A percentile compares a stretch with the other conserved stretches of the same genome.
These are phyloP conservation scores for Trichopria drosophilae DNA, from an alignment of 2,888 invertebrate species.

Conservation along the genomic window DNA sequence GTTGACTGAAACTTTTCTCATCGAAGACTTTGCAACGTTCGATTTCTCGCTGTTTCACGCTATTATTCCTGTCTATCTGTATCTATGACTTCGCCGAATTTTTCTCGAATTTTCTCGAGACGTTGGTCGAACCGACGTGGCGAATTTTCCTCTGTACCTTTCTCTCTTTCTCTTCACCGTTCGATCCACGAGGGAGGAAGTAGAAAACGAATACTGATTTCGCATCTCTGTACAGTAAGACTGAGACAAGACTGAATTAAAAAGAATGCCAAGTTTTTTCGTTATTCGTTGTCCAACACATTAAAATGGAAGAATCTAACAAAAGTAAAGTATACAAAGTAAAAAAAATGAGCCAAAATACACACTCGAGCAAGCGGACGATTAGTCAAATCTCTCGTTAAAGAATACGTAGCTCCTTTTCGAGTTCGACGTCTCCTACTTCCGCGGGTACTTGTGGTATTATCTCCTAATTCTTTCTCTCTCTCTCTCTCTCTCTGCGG, in stretches of 20 bases:
- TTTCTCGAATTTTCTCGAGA: conserved; percentile 14
- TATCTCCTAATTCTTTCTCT: conserved; percentile 15
- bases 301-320: conserved; percentile 6
- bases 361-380: too few relatives aligned
- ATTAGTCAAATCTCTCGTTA: not conserved
- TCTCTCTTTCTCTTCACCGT: not conserved
- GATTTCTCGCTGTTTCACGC: conserved; percentile 5
- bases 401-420: conserved; percentile 15
- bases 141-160: too few relatives aligned
- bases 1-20: conserved; percentile 20
- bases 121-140: too few relatives aligned
- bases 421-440: conserved; percentile 18
- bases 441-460: conserved; percentile 17
- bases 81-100: too few relatives aligned
- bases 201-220: conserved; percentile 25
- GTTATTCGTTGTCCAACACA: conserved; percentile 34
- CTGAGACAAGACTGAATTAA: conserved; percentile 39
- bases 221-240: conserved; percentile 36
- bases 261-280: conserved; percentile 35
- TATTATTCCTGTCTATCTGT: too few relatives aligned
- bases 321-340: too few relatives aligned
- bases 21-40: conserved; percentile 17
- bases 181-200: conserved; percentile 2
- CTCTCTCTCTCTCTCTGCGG: too few relatives aligned
- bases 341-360: too few relatives aligned